These are phyloP conservation scores for Orchestia grillus DNA, from an alignment of 1,140 invertebrate genomes.

Conservation along the genomic window DNA sequence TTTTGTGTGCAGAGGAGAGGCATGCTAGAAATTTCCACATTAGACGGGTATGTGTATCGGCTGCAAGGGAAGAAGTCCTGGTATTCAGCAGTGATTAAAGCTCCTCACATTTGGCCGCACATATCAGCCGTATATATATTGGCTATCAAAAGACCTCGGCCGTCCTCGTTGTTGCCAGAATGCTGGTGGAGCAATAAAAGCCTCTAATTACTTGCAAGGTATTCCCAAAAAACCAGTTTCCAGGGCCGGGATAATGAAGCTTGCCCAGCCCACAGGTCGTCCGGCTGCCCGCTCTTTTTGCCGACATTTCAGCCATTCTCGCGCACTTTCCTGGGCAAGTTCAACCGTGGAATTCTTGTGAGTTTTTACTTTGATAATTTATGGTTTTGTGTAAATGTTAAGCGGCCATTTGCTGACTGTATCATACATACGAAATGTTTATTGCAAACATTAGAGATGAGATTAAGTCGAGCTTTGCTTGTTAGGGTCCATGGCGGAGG, in stretches of 20 bases:
- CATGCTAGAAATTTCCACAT: slow-evolving; percentile 44
- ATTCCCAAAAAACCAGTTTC: slow-evolving; percentile 53
- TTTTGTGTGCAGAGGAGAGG: slow-evolving; percentile 7
- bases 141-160: slow-evolving; percentile 32
- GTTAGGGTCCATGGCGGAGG: neutral
- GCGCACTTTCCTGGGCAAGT: neutral
- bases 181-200: slow-evolving; percentile 42
- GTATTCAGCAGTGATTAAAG: neutral
- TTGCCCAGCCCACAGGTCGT: neutral
- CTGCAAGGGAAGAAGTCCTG: neutral
- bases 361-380: slow-evolving; percentile 33
- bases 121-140: neutral
- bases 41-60: slow-evolving; percentile 21
- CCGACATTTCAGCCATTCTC: slow-evolving; percentile 24
- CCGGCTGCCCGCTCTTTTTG: neutral
- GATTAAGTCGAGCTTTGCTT: neutral
- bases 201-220: slow-evolving; percentile 54
- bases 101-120: neutral
- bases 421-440: slow-evolving; percentile 19
- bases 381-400: slow-evolving; percentile 54
- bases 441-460: slow-evolving; percentile 9
- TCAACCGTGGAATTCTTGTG: slow-evolving; percentile 38
- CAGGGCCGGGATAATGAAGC: neutral
- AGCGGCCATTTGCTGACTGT: slow-evolving; percentile 28
- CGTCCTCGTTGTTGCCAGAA: slow-evolving; percentile 27